Percentiles rank a stretch among this genome's conserved stretches.
These are phyloP conservation scores for Collichthys lucidus DNA, from an alignment of 2,113 vertebrate species.

Conservation along the genomic window DNA sequence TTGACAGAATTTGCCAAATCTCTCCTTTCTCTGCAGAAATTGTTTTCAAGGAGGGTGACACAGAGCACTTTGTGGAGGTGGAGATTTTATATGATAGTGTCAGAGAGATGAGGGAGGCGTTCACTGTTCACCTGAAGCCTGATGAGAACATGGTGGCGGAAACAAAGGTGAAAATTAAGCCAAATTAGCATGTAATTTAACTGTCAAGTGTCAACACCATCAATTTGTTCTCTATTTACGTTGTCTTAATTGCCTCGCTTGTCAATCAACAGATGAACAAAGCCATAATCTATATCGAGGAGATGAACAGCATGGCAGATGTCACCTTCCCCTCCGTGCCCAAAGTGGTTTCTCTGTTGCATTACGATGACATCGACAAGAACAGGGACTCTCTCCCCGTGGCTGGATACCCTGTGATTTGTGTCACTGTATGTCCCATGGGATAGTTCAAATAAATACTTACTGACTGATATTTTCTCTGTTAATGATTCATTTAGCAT, in stretches of 20 bases:
- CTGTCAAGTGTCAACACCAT: constrained; percentile 24
- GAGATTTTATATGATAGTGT: constrained; percentile 91
- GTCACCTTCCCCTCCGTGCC: constrained; percentile 96
- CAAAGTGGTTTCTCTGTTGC: constrained; percentile 89
- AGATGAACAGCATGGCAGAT: constrained; percentile 93
- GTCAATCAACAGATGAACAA: constrained; percentile 86
- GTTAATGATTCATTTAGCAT: constrained; percentile 23
- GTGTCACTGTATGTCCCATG: constrained; percentile 90
- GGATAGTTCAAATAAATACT: neutral
- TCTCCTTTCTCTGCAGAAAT: constrained; percentile 85
- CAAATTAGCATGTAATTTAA: constrained; percentile 21
- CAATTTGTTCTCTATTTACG: constrained; percentile 19
- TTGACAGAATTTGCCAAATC: neutral
- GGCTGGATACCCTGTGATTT: constrained; percentile 94
- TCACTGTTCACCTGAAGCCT: constrained; percentile 94
- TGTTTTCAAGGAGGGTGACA: constrained; percentile 92
- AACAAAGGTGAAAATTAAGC: constrained; percentile 87
- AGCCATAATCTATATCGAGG: constrained; percentile 95
- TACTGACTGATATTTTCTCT: neutral
- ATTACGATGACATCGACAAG: constrained; percentile 88
- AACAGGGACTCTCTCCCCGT: constrained; percentile 79
- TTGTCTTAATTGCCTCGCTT: constrained; percentile 36
- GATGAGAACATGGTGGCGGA: constrained; percentile 98
- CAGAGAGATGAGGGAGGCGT: constrained; percentile 95
- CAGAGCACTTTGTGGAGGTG: constrained; percentile 88